Evolutionary conservation across 2,113 vertebrate genomes (phyloP), one percentile per base, ranked within the genome.

Genomic region (Enhydra lutris): DNA sequence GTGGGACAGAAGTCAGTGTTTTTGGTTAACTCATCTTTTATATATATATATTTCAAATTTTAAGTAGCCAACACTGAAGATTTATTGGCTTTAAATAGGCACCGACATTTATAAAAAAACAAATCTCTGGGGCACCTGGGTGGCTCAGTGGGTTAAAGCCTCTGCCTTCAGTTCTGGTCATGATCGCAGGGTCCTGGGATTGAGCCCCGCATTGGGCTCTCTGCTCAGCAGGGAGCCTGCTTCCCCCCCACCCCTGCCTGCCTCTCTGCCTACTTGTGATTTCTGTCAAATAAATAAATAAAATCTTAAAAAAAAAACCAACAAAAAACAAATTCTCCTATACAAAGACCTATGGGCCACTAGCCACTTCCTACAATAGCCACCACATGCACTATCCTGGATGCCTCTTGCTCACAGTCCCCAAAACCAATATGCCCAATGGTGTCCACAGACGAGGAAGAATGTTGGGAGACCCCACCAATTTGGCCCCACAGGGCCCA

Each of bases 401-500:
- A 45, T 91, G 31, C 50, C 34, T 93, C 71, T 92, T 71, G 50
- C 31, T 4, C 92, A 55, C 17, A 71, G 76, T 45, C 7, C 21
- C 50, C 10, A 52, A 96, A 88, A 63, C 24, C 90, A 97, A 85
- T 81, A 69, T 81, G 57, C 24, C 63, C 50, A 92, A 91, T 8
- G 36, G 17, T 79, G 63, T 57, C 36, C 65, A 89, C 36, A 26
- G 89, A 65, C 59, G 15, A 82, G 55, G 29, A 96, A 17, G 10
- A 89, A 90, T 96, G 67, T 90, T 96, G 74, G 73, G 87, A 55
- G 45, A 85, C n/a, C n/a, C 20, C 31, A 95, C 73, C n/a, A 90
- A 55, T 63, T 50, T 78, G 78, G 73, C 34, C 42, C 26, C 39
- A n/a, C 36, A 36, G 42, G 6, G 17, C 36, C 65, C 71, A 65